Evolutionary conservation across 2,888 invertebrate genomes (phyloP).

Genomic region (Alloscopus bannaensis): DNA sequence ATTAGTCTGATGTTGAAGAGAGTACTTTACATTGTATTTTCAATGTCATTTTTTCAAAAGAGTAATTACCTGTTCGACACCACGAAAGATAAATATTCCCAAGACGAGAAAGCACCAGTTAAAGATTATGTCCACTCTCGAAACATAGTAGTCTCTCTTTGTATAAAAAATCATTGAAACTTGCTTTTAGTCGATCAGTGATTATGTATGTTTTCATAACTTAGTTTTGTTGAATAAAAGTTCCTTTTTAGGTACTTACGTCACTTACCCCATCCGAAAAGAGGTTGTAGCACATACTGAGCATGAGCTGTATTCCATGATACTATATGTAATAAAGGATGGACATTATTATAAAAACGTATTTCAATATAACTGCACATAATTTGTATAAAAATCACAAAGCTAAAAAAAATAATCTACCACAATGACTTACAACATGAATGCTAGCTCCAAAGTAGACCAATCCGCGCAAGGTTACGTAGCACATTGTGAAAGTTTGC

Average conservation of each 20-base stretch:
- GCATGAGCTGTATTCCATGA: conserved; percentile 64
- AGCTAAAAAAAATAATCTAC: background rate
- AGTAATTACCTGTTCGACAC: conserved; percentile 59
- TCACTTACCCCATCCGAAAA: conserved; percentile 59
- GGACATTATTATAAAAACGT: background rate
- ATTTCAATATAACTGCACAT: background rate
- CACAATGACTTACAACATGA: conserved; percentile 53
- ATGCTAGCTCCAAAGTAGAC: conserved; percentile 62
- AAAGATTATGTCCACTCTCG: conserved; percentile 57
- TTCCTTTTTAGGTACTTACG: conserved; percentile 35
- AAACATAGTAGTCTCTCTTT: conserved; percentile 51
- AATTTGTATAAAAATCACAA: conserved; percentile 1
- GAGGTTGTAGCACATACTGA: conserved; percentile 61
- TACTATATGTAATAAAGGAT: conserved; percentile 32
- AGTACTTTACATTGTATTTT: too few relatives aligned
- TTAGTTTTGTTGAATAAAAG: background rate
- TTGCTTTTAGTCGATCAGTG: too few relatives aligned
- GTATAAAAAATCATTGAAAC: too few relatives aligned
- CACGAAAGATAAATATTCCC: conserved; percentile 58
- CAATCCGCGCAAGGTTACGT: conserved; percentile 48
- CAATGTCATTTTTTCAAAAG: background rate
- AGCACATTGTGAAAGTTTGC: conserved; percentile 53
- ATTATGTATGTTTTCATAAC: background rate
- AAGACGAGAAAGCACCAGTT: conserved; percentile 62
- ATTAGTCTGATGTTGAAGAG: too few relatives aligned